phyloP scores from a whole-genome alignment of 2,797 vertebrate species.

The Rhynchotus rufescens region DNA sequence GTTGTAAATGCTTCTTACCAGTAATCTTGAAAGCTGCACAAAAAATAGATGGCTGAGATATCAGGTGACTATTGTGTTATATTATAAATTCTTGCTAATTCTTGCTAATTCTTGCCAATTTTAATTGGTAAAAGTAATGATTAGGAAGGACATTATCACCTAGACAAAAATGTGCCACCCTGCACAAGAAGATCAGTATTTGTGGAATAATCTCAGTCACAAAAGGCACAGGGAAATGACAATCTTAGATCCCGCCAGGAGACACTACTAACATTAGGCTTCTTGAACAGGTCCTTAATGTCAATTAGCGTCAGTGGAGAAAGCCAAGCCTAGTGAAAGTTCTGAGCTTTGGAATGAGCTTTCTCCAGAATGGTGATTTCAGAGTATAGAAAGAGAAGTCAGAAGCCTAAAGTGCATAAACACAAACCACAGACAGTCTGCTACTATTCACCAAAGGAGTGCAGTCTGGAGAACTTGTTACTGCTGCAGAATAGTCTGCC shows the following conservation, averaged over 20 bases:
- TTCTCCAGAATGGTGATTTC: background rate
- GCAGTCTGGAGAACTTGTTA: background rate
- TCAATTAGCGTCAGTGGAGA: background rate
- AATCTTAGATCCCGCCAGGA: background rate
- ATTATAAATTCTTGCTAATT: background rate
- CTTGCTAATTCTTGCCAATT: no score
- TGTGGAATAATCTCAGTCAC: background rate
- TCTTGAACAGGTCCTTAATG: background rate
- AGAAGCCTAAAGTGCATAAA: background rate
- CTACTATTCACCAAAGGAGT: background rate
- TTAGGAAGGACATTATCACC: background rate
- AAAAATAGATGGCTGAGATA: slow-evolving; percentile 32
- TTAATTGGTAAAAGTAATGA: background rate
- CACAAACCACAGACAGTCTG: background rate
- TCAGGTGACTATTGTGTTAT: background rate
- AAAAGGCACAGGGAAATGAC: background rate
- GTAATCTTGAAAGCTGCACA: slow-evolving; percentile 31
- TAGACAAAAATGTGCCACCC: background rate
- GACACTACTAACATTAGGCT: background rate
- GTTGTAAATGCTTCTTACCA: slow-evolving; percentile 47
- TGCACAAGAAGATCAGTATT: background rate
- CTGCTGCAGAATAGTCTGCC: background rate
- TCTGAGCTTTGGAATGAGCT: background rate
- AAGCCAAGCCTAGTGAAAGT: background rate
- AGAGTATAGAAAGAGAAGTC: background rate